phyloP scores from a whole-genome alignment of 2,113 vertebrate genomes.

The Asarcornis scutulata region DNA sequence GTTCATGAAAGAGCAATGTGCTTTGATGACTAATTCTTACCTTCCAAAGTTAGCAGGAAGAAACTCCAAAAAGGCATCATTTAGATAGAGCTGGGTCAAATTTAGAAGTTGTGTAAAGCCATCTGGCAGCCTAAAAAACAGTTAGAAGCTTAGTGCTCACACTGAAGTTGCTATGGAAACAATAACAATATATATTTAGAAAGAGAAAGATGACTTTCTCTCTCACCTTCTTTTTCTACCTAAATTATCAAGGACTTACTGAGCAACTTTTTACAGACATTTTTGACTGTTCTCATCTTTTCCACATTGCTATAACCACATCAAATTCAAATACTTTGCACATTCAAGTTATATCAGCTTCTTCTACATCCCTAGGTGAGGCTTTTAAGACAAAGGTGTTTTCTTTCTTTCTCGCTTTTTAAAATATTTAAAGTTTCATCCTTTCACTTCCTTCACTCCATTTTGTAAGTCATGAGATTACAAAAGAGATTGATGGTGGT shows the following conservation, averaged over 20 bases:
- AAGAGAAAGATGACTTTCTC: constrained; percentile 54
- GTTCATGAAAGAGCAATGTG: neutral
- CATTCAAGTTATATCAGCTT: neutral
- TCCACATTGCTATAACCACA: neutral
- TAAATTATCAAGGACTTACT: constrained; percentile 14
- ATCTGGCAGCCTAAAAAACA: constrained; percentile 91
- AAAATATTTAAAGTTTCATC: neutral
- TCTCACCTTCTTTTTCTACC: constrained; percentile 24
- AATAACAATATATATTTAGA: constrained; percentile 51
- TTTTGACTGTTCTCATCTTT: constrained; percentile 4
- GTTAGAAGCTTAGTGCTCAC: constrained; percentile 59
- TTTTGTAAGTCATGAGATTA: neutral
- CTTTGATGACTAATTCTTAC: constrained; percentile 79
- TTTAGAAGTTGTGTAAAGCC: constrained; percentile 99
- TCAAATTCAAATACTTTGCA: neutral
- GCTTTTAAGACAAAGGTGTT: neutral
- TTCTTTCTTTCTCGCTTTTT: neutral
- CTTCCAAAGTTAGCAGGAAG: constrained; percentile 99
- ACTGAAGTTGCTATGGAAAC: constrained; percentile 69
- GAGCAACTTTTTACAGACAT: neutral
- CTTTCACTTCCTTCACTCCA: neutral
- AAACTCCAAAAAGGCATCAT: constrained; percentile 99
- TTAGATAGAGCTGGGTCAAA: constrained; percentile 98
- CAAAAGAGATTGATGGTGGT: neutral
- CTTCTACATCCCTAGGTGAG: neutral